Evolutionary conservation across 30 jellyfish, hydroid and myxozoan species (phyloP), one percentile per base, ranked within the genome.

Genomic region (Turritopsis rubra): DNA sequence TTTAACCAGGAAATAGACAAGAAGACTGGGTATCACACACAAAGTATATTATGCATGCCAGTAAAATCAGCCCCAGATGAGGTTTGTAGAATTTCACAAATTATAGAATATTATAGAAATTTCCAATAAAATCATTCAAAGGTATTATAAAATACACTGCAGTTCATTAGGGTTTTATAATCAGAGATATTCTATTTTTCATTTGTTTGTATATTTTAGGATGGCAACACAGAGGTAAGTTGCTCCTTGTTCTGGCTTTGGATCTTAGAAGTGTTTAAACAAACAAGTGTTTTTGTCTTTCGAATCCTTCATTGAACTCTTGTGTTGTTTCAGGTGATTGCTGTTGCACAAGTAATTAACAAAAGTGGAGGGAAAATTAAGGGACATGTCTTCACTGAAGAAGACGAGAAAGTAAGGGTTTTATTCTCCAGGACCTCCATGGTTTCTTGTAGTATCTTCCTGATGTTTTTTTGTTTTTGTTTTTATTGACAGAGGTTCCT

Each of bases 321-420:
- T 60, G 21, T 60, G 21, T 60, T 60, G 21, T 31, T 21, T 68
- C 23, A 94, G 97, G 97, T 89, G 13, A 86, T 94, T 19, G 99
- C 98, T 27, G 99, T 94, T 27, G 99, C 99, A 24, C 99, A 94
- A 86, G 97, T 87, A 25, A 94, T 94, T 24, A 94, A 94, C 83
- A 94, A 94, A 81, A 78, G 87, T 21, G 96, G 96, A 20, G 81
- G 75, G 8, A 90, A 81, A 30, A 84, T 88, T 73, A 74, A 71
- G 27, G 74, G 73, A 52, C 95, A 85, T 52, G 87, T 52, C 13
- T 94, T 94, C 82, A 72, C 92, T 19, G 95, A 86, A 30, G 97
- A 89, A 20, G 99, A 94, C 77, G 99, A 86, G 72, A 88, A 89
- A 92, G 99, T 89, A 54, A 22, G 72, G 7, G 52, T 26, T 72